A percentile compares a stretch with the other conserved stretches of the same genome.
These are phyloP conservation scores for Mystacides longicornis DNA, from an alignment of 2,888 invertebrate genomes.

Conservation along the genomic window DNA sequence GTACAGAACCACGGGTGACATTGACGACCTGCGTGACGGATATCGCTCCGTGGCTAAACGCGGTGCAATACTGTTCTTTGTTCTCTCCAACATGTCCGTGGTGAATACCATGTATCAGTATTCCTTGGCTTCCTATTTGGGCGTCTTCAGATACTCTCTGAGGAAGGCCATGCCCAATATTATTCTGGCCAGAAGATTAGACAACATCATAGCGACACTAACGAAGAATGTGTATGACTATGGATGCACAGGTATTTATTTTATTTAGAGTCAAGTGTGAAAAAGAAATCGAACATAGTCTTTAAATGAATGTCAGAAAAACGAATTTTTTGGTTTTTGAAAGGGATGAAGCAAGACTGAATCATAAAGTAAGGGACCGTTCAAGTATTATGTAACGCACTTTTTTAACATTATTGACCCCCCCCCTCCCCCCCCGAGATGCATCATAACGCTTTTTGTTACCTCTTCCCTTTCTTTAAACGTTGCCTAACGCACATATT, in stretches of 20 bases:
- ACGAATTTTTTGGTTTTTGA: too few species aligned
- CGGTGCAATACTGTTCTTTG: conserved; percentile 86
- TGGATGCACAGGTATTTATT: conserved; percentile 77
- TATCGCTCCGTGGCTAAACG: conserved; percentile 80
- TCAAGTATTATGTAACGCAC: too few species aligned
- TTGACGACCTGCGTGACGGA: conserved; percentile 75
- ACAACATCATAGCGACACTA: conserved; percentile 75
- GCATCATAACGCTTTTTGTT: too few species aligned
- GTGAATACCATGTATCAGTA: conserved; percentile 92
- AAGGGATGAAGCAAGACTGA: too few species aligned
- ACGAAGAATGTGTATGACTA: conserved; percentile 87
- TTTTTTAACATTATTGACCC: too few species aligned
- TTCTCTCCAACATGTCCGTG: conserved; percentile 80
- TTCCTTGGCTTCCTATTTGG: conserved; percentile 76
- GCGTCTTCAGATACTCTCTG: conserved; percentile 75
- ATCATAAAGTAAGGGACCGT: too few species aligned
- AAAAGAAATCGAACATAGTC: too few species aligned
- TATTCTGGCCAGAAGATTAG: conserved; percentile 62
- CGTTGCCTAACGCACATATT: too few species aligned
- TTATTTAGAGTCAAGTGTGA: too few species aligned
- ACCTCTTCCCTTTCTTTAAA: too few species aligned
- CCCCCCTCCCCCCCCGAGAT: too few species aligned
- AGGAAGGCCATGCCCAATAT: conserved; percentile 78
- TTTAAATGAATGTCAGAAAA: too few species aligned
- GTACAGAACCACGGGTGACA: conserved; percentile 67